Evolutionary conservation across 2,888 invertebrate genomes (phyloP).

Genomic region (Xiphydria camelus): DNA sequence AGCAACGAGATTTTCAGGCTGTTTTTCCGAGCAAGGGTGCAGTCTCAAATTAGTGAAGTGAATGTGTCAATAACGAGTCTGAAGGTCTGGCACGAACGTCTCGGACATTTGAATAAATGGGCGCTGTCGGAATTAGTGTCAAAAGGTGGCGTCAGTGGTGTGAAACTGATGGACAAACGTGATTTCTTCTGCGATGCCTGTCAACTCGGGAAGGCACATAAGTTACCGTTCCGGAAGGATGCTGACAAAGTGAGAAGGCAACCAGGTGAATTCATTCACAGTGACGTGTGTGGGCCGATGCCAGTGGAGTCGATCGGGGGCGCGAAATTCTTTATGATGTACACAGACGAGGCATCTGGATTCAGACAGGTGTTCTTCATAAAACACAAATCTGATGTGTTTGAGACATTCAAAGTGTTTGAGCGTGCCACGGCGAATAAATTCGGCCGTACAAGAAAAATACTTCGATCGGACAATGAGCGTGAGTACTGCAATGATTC

Average conservation of each 20-base stretch:
- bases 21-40: slow-evolving; percentile 13
- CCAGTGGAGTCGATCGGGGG: slow-evolving; percentile 29
- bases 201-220: slow-evolving; percentile 29
- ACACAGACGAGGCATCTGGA: slow-evolving; percentile 35
- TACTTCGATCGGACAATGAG: slow-evolving; percentile 18
- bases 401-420: slow-evolving; percentile 10
- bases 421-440: slow-evolving; percentile 13
- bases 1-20: slow-evolving; percentile 22
- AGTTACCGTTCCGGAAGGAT: slow-evolving; percentile 22
- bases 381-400: slow-evolving; percentile 23
- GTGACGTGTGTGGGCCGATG: slow-evolving; percentile 32
- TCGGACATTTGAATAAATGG: slow-evolving; percentile 22
- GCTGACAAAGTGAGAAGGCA: slow-evolving; percentile 14
- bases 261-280: slow-evolving; percentile 31
- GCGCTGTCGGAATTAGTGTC: slow-evolving; percentile 9
- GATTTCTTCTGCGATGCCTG: slow-evolving; percentile 32
- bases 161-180: slow-evolving; percentile 13
- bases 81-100: slow-evolving; percentile 25
- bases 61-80: slow-evolving; percentile 17
- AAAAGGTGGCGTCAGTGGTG: slow-evolving; percentile 13
- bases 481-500: slow-evolving; percentile 12
- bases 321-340: slow-evolving; percentile 31
- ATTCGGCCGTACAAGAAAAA: slow-evolving; percentile 9
- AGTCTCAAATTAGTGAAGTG: background rate
- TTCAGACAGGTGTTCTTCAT: slow-evolving; percentile 35